Evolutionary conservation across 2,113 vertebrate species (phyloP), one percentile per base, ranked within the genome.

Genomic region (Catharus minimus): DNA sequence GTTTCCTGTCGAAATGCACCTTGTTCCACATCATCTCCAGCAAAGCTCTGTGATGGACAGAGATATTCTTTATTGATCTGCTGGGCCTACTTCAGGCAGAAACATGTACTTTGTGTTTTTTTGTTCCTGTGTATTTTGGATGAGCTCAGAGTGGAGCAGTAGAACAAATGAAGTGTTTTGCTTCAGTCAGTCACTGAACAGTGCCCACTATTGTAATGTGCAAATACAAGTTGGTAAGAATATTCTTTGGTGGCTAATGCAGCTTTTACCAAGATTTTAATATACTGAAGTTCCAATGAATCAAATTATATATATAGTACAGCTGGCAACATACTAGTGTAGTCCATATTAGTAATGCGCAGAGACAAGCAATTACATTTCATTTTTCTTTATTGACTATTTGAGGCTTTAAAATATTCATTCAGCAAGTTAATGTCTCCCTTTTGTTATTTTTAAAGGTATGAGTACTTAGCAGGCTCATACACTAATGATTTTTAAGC

Each of bases 371-470:
- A 78, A 44, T 78, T 93, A 47, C 27, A 74, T 89, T 89, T 93
- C 26, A 60, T 86, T 93, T 93, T 83, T 89, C 50, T 86, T 88
- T 82, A 96, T 86, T 90, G 90, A 90, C 67, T 80, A 30, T 78
- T 81, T 78, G 67, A 80, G 64, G 74, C 39, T 85, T 89, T 94
- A 90, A 93, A 93, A 90, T 88, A 90, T 89, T 91, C 33, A 78
- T 89, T 73, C 89, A 82, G 74, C n/a, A 90, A 92, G 52, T 84
- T 92, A 86, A 41, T 85, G 53, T 82, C 50, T 89, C 52, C 16
- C 87, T 92, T 94, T 83, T 89, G 67, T 94, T 93, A 86, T 77
- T 95, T 95, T 89, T 89, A 83, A 97, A 92, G 58, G 50, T 76
- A 62, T 38, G 57, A 80, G 53, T 95, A 93, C 43, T 94, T 95